Conservation (phyloP, 2,888 invertebrate species). For the Chorisops tibialis region DNA sequence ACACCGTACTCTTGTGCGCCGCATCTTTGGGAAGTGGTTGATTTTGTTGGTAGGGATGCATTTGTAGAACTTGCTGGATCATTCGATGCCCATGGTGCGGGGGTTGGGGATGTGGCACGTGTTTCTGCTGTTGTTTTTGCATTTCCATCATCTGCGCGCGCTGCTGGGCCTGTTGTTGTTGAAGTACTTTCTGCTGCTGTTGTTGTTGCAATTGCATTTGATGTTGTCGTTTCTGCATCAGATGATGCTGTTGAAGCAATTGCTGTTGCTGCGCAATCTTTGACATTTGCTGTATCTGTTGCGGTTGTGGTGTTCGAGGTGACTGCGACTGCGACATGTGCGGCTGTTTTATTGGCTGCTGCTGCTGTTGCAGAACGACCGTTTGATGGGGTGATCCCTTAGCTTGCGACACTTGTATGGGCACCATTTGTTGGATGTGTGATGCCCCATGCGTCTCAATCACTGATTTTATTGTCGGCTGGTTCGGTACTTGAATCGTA, state of each 20-base stretch:
- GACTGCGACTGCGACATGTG: background rate
- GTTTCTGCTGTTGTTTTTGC: constrained; percentile 34
- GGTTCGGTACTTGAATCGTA: constrained; percentile 46
- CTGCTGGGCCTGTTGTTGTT: constrained; percentile 35
- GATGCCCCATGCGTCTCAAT: constrained; percentile 36
- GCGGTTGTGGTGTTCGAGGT: constrained; percentile 41
- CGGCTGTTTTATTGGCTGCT: constrained; percentile 35
- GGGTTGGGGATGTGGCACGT: constrained; percentile 29
- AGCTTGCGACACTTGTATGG: constrained; percentile 42
- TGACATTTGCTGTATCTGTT: constrained; percentile 36
- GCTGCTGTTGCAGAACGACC: constrained; percentile 37
- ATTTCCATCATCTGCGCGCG: constrained; percentile 44
- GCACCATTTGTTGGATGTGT: constrained; percentile 31
- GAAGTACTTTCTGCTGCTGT: constrained; percentile 36
- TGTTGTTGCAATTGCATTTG: constrained; percentile 38
- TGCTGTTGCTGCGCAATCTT: constrained; percentile 42
- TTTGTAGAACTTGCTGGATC: constrained; percentile 25
- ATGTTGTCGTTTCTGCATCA: constrained; percentile 35
- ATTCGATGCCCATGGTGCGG: constrained; percentile 28
- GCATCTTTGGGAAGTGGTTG: constrained; percentile 16
- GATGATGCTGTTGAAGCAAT: constrained; percentile 26
- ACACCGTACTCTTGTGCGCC: constrained; percentile 20
- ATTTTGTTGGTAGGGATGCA: constrained; percentile 6
- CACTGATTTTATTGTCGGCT: constrained; percentile 52
- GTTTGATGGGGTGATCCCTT: constrained; percentile 44